Conservation (phyloP, 2,888 invertebrate genomes). For the Balanococcus diminutus region DNA sequence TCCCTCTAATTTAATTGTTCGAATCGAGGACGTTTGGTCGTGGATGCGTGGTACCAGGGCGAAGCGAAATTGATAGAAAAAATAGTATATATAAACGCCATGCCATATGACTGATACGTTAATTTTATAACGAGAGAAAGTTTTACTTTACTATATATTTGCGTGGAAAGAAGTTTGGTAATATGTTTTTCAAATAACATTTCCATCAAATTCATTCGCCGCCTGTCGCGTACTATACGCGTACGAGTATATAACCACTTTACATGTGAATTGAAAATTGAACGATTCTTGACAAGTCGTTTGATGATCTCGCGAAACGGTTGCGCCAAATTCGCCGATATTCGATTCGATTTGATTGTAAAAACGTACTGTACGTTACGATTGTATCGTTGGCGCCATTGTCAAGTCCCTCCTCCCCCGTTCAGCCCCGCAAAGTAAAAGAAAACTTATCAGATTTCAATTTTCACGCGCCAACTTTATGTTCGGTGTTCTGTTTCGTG, state of each 20-base stretch:
- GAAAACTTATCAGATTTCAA: neutral
- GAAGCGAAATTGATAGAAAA: neutral
- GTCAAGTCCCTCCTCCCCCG: neutral
- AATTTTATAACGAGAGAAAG: slow-evolving; percentile 30
- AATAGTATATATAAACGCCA: neutral
- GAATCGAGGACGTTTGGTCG: neutral
- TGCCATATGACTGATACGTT: neutral
- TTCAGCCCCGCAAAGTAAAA: neutral
- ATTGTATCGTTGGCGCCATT: neutral
- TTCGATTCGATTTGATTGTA: neutral
- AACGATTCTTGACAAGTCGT: slow-evolving; percentile 29
- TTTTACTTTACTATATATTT: neutral
- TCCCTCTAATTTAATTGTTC: slow-evolving; percentile 12
- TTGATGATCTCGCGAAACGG: neutral
- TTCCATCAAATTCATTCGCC: slow-evolving; percentile 16
- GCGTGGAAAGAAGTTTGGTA: neutral
- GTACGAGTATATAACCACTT: neutral
- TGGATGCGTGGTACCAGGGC: neutral
- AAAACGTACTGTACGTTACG: neutral
- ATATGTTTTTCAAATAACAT: slow-evolving; percentile 3
- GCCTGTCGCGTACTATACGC: neutral
- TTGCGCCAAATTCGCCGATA: neutral
- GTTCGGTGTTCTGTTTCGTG: neutral
- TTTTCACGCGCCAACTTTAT: neutral
- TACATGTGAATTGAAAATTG: slow-evolving; percentile 28